Evolutionary conservation across 2,113 vertebrate genomes (phyloP).

Genomic region (Raja brachyura): DNA sequence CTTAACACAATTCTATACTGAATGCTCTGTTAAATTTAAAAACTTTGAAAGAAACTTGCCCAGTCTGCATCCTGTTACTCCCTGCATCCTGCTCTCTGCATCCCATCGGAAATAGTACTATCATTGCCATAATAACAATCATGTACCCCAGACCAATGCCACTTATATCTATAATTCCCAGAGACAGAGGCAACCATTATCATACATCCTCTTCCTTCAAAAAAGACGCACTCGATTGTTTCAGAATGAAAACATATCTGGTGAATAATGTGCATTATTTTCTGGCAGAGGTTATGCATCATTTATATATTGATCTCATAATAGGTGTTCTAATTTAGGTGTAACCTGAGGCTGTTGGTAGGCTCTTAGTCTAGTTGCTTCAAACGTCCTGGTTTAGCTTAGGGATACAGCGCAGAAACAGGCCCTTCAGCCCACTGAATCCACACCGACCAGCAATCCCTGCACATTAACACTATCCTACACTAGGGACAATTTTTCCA

Average conservation of each 20-base stretch:
- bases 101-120: not conserved
- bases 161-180: not conserved
- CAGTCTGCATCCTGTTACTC: no score
- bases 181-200: not conserved
- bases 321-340: no score
- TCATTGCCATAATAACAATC: not conserved
- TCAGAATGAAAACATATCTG: not conserved
- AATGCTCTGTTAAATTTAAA: not conserved
- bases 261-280: not conserved
- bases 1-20: not conserved
- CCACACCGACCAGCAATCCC: no score
- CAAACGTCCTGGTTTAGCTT: not conserved
- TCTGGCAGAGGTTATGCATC: no score
- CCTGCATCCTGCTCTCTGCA: not conserved
- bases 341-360: not conserved
- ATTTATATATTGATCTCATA: no score
- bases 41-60: not conserved
- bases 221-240: not conserved
- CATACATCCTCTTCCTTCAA: not conserved
- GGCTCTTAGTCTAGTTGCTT: not conserved
- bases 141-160: not conserved
- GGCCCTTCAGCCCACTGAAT: no score
- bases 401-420: no score
- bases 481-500: no score
- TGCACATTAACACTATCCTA: no score